Evolutionary conservation across 1,140 invertebrate species (phyloP), one percentile per base, ranked within the genome.

Genomic region (Cardiocondyla obscurior): DNA sequence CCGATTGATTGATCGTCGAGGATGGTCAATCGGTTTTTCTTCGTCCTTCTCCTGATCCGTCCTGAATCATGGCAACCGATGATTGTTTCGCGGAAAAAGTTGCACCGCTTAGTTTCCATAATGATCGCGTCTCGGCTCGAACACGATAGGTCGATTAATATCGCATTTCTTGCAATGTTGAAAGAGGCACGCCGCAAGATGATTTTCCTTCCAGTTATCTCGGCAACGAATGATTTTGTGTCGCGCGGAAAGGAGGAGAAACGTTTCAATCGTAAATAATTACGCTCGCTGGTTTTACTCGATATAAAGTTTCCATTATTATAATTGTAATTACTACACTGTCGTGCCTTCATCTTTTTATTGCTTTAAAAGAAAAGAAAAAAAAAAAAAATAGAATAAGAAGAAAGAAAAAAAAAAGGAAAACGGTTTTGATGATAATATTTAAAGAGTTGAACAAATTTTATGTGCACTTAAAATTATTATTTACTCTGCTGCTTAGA

Each of bases 1-100:
- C 65, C 69, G 73, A 82, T 85, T 82, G 74, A 89, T 88, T 84
- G 86, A 88, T 84, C 44, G 85, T 62, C 79, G 69, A 84, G 33
- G 86, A 72, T 73, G 64, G 36, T 55, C 44, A n/a, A 69, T 73
- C 72, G 73, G 65, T 85, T 87, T 87, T 79, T 79, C 58, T 53
- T 73, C 28, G 62, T 83, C 76, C 67, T 83, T 77, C 79, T 82
- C 82, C 67, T 72, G 85, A 86, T 83, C 67, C 83, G 39, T 82
- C 51, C 46, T 79, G 74, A 65, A 79, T 79, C 74, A 55, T 67
- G 74, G 62, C 74, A 67, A 67, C 30, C 22, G 74, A 79, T 79
- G 74, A 79, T 79, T 79, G 74, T 79, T 79, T 67, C 74, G 62
- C 74, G 74, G 62, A 79, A 79, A 79, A 79, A 79, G 46, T 67